Conservation (phyloP, 2,888 invertebrate species). For the Eupithecia inturbata region DNA sequence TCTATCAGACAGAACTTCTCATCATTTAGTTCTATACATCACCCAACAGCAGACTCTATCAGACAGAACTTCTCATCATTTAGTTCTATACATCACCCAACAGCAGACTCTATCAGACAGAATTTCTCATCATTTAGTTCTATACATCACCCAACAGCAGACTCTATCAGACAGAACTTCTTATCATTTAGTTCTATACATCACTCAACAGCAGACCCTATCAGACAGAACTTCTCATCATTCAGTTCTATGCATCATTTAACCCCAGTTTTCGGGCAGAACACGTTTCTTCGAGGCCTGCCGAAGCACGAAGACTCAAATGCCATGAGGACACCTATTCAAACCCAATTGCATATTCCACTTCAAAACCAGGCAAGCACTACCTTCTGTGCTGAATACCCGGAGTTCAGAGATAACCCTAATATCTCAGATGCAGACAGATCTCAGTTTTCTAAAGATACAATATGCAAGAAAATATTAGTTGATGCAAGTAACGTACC, state of each 20-base stretch:
- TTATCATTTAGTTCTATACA: too few species aligned
- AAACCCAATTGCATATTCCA: slow-evolving; percentile 43
- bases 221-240: not conserved
- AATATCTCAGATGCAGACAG: not conserved
- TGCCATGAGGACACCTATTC: slow-evolving; percentile 50
- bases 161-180: too few species aligned
- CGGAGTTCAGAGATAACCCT: not conserved
- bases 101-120: too few species aligned
- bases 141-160: too few species aligned
- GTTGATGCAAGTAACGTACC: not conserved
- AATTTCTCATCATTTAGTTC: too few species aligned
- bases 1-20: too few species aligned
- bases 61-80: too few species aligned
- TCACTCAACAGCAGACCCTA: not conserved
- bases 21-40: too few species aligned
- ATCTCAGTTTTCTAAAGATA: not conserved
- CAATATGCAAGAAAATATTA: not conserved
- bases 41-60: too few species aligned
- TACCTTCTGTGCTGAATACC: not conserved
- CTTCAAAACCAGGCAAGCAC: not conserved
- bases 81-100: too few species aligned
- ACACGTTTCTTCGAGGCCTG: slow-evolving; percentile 50
- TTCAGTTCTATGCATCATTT: slow-evolving; percentile 2
- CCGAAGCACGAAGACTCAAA: slow-evolving; percentile 41
- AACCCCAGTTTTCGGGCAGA: slow-evolving; percentile 51